phyloP scores from a whole-genome alignment of 1,140 invertebrate species.

The Pantala flavescens region DNA sequence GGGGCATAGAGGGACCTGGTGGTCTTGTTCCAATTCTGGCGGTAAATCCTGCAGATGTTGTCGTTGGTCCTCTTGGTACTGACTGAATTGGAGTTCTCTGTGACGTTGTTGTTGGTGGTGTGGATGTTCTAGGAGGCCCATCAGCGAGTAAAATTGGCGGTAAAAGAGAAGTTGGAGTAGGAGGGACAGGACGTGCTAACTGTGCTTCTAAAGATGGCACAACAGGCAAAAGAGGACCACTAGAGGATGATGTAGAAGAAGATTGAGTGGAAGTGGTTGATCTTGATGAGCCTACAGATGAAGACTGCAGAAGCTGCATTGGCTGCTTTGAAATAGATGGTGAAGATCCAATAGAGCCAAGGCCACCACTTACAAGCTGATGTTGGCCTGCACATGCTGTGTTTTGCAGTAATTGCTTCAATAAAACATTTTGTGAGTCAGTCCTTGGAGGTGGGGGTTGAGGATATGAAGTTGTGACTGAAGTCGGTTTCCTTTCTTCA shows the following conservation, averaged over 20 bases:
- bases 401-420: conserved; percentile 83
- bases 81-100: background rate
- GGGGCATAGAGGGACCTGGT: background rate
- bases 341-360: conserved; percentile 11
- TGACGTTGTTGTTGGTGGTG: conserved; percentile 18
- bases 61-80: conserved; percentile 20
- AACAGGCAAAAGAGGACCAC: conserved; percentile 48
- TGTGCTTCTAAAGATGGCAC: conserved; percentile 63
- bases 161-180: conserved; percentile 40
- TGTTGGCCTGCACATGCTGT: conserved; percentile 51
- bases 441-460: conserved; percentile 12
- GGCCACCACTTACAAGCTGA: conserved; percentile 25
- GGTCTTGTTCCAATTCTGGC: background rate
- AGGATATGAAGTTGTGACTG: background rate
- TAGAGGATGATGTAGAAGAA: conserved; percentile 28
- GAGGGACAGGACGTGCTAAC: conserved; percentile 55
- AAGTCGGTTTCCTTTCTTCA: background rate
- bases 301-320: conserved; percentile 12
- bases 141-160: conserved; percentile 29
- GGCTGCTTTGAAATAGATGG: conserved; percentile 18
- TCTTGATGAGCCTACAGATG: conserved; percentile 13
- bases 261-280: conserved; percentile 9
- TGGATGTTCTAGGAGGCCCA: background rate
- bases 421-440: conserved; percentile 76
- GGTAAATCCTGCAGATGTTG: conserved; percentile 21